Evolutionary conservation across 2,888 invertebrate species (phyloP).

Genomic region (Portevinia maculata): DNA sequence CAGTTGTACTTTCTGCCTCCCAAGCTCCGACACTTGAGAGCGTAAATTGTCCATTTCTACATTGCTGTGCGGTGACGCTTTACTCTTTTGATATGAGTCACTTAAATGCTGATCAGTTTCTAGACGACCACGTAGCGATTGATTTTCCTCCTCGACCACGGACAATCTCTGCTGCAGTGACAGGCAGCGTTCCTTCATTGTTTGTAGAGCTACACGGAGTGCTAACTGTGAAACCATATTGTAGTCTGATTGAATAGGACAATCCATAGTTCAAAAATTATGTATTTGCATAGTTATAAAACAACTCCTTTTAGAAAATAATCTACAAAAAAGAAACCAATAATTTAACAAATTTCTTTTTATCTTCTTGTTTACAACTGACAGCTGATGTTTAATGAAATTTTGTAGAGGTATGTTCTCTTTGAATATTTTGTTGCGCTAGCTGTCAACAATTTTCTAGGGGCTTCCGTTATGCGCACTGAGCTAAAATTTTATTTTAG

Average conservation of each 20-base stretch:
- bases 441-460: too few species aligned
- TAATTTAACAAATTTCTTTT: not conserved
- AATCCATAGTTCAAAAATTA: constrained; percentile 39
- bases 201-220: constrained; percentile 90
- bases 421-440: not conserved
- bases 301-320: not conserved
- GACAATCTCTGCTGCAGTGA: constrained; percentile 88
- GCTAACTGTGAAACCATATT: constrained; percentile 82
- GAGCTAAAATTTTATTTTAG: too few species aligned
- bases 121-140: constrained; percentile 84
- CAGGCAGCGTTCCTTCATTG: constrained; percentile 91
- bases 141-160: constrained; percentile 90
- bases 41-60: constrained; percentile 84
- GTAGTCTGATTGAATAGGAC: constrained; percentile 38
- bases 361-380: constrained; percentile 46
- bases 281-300: constrained; percentile 25
- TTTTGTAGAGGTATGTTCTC: not conserved
- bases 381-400: constrained; percentile 24
- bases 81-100: constrained; percentile 33
- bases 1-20: constrained; percentile 89
- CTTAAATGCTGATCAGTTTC: constrained; percentile 81
- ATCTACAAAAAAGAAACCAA: not conserved
- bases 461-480: too few species aligned
- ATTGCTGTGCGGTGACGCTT: constrained; percentile 73
- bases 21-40: constrained; percentile 87